Evolutionary conservation across 2,888 invertebrate genomes (phyloP), one percentile per base, ranked within the genome.

Genomic region (Heteropelma amictum): DNA sequence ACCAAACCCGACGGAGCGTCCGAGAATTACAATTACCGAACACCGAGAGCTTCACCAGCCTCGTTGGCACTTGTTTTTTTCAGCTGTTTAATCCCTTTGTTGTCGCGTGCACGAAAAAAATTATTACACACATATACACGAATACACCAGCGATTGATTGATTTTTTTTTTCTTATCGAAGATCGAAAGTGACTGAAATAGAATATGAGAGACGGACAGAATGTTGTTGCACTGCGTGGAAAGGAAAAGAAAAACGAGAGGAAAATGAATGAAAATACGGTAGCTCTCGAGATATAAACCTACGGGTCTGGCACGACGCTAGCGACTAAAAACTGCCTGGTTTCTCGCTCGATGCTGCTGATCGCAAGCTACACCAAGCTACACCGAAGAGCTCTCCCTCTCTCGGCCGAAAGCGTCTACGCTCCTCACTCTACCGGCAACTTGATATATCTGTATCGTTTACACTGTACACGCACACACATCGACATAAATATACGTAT

Each of bases 1-100:
- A 21, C 12, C 10, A 40, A 17, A 12, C 7, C 40, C 10, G 10
- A 33, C 33, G 14, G 35, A 23, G 17, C 61, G 47, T n/a, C 10
- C 4, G 8, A 33, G 8, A 33, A 12, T 14, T 4, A 38, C n/a
- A 38, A 12, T 14, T n/a, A n/a, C 14, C 6, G 38, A 38, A 12
- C 12, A 12, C 12, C n/a, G 33, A n/a, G 21, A 35, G 33, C 4
- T 26, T 30, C n/a, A n/a, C 56, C 10, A 26, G 2, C 28, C 35
- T 61, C 47, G 61, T 61, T 47, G 23, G 61, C 49, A 63, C 61
- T 61, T 33, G 33, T 63, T 63, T 49, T 63, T 58, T 42, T 21
- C 23, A 19, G 47, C 30, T 53, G 30, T 45, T 23, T 4, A 19
- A 45, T 10, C 19, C 45, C 7, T n/a, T 28, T 12, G 14, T 42